Evolutionary conservation across 2,888 invertebrate species (phyloP).

Genomic region (Eulithis testata): DNA sequence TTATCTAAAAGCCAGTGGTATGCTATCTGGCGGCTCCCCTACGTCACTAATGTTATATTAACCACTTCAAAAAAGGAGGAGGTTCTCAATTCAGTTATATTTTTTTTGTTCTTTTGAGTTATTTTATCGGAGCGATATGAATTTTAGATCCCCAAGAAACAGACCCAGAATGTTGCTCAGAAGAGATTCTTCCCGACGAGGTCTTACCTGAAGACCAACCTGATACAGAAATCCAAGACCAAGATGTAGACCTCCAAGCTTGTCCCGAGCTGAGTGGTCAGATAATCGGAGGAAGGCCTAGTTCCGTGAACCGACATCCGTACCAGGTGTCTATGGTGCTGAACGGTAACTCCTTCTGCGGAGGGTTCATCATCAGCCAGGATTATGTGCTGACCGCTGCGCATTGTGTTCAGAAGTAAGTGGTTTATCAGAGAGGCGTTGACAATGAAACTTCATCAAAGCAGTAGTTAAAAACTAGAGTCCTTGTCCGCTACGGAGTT

Average conservation of each 20-base stretch:
- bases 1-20: too few relatives aligned
- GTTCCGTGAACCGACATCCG: conserved; percentile 72
- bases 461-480: too few relatives aligned
- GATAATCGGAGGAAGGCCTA: conserved; percentile 75
- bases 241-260: conserved; percentile 64
- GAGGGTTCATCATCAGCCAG: conserved; percentile 75
- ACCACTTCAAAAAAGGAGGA: too few relatives aligned
- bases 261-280: conserved; percentile 78
- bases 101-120: not conserved
- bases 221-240: conserved; percentile 48
- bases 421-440: conserved; percentile 27
- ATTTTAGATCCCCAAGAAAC: conserved; percentile 70
- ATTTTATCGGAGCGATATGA: not conserved
- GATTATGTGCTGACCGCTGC: conserved; percentile 76
- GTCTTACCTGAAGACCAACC: conserved; percentile 5
- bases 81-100: too few relatives aligned
- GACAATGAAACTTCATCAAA: too few relatives aligned
- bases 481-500: too few relatives aligned
- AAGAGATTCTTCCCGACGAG: conserved; percentile 41
- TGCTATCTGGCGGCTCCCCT: too few relatives aligned
- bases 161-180: conserved; percentile 56
- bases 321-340: conserved; percentile 78
- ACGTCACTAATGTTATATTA: too few relatives aligned
- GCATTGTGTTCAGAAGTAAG: conserved; percentile 79
- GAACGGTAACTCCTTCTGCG: conserved; percentile 78